Base-by-base conservation (phyloP, 2,113 vertebrate genomes). In the Brienomyrus brachyistius region DNA sequence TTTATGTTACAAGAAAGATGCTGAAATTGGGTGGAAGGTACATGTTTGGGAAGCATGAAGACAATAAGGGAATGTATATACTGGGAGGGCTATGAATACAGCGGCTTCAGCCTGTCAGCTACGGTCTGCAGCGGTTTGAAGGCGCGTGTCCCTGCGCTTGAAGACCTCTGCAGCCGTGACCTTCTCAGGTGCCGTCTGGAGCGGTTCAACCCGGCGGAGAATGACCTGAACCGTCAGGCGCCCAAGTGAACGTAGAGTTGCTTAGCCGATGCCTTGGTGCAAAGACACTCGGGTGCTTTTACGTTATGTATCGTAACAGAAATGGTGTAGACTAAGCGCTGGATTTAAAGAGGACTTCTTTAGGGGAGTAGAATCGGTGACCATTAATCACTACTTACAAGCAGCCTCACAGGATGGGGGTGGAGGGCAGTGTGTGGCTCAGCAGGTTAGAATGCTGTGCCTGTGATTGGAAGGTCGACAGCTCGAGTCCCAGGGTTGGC, bases 111-210 rank as follows among this genome's bases (percentile, higher is more conserved):
- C 88, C 85, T 89, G 91, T 91, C 90, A 0, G 88, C 86, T 91
- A 70, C 40, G 90, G 92, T 94, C 92, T 91, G 48, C 88, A 74
- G 40, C 23, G 56, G 43, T 88, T 77, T 87, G 88, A 90, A 90
- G 88, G 82, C n/a, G 23, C 13, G 70, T 88, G 62, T 19, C 77
- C 70, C 88, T 27, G 52, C 54, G 48, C 88, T 1, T 11, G 43
- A 43, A 35, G 87, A 48, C 35, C 31, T n/a, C 23, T 10, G 9
- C 13, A 21, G 35, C 88, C 52, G 10, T 74, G 92, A n/a, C 59
- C 6, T 5, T 5, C 51, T 21, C 10, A 21, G 88, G 13, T 10
- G 83, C 70, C 2, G 70, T 7, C 31, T 40, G 54, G 43, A 23
- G 15, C 50, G 23, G 56, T 51, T 19, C 40, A 74, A 51, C 89